Base-by-base conservation (phyloP, 2,797 vertebrate genomes). In the Moxostoma hubbsi region DNA sequence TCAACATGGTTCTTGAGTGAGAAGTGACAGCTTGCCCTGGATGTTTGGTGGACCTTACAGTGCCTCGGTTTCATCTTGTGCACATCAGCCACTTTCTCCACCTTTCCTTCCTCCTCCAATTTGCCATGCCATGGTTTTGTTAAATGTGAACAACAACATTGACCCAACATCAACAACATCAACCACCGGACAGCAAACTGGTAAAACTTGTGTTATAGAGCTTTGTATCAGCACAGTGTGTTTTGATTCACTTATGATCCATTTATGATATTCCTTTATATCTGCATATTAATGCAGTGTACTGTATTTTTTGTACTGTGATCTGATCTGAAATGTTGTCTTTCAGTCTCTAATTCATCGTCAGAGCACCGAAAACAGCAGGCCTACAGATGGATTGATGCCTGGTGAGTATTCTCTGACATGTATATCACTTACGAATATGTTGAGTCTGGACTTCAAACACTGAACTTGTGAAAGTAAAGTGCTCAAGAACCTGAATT, bases 351-450 rank as follows among this genome's bases (percentile, higher is more conserved):
- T 94, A 90, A 94, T 94, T 92, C 94, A 95, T 90, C 93, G 93
- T 78, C 91, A 93, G 90, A 92, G 92, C 89, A 91, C 94, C 82
- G 88, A 93, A 91, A 91, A 90, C 89, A 93, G 93, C 93, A 93
- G 94, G 93, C 89, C 90, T 85, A 93, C 95, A 90, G 95, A 96
- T 95, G 95, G 95, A 92, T 95, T 96, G 93, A 94, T 95, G 93
- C 94, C 95, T 94, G 95, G 95, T 97, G 91, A 94, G 94, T 90
- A 24, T 63, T 43, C 46, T 51, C 36, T 45, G 36, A 54, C 10
- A 55, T 18, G 49, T 15, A 9, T 66, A 47, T 11, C 0, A n/a
- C 47, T 73, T 7, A 6, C 13, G 11, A 61, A n/a, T 63, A 15
- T 66, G n/a, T 43, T 5, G 47, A 73, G 50, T 13, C 57, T 18